Evolutionary conservation across 1,140 invertebrate genomes (phyloP).

Genomic region (Cecropterus lyciades): DNA sequence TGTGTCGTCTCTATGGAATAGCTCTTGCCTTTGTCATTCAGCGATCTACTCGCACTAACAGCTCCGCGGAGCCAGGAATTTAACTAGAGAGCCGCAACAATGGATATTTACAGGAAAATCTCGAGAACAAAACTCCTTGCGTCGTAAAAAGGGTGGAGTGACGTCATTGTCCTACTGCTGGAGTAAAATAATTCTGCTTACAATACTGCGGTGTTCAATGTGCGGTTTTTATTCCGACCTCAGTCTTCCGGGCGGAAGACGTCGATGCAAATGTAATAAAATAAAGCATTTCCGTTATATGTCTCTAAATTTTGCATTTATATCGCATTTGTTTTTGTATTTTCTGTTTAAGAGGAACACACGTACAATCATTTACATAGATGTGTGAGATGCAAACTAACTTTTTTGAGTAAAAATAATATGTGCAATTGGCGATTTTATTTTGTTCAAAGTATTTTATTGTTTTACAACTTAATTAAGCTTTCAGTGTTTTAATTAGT

Average conservation of each 20-base stretch:
- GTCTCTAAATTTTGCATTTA: too few species aligned
- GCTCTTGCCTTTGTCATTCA: not conserved
- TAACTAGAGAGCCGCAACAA: not conserved
- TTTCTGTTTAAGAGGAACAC: too few species aligned
- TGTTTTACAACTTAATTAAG: too few species aligned
- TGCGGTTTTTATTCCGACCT: not conserved
- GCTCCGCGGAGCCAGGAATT: not conserved
- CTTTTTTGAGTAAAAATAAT: too few species aligned
- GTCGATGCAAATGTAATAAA: not conserved
- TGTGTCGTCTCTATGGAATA: not conserved
- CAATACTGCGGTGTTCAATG: not conserved
- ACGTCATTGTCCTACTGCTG: constrained; percentile 4
- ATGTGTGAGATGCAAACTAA: too few species aligned
- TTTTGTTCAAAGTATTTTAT: too few species aligned
- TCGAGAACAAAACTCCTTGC: not conserved
- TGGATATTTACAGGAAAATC: not conserved
- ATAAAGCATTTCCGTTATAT: too few species aligned
- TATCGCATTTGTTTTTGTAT: too few species aligned
- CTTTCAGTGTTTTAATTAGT: too few species aligned
- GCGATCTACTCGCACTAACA: constrained; percentile 1
- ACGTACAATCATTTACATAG: too few species aligned
- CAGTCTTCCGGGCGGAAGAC: not conserved
- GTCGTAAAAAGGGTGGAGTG: constrained; percentile 1
- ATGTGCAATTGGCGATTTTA: too few species aligned
- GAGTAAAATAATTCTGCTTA: constrained; percentile 4